phyloP scores from a whole-genome alignment of 2,797 vertebrate genomes.

The Dicrostonyx torquatus region DNA sequence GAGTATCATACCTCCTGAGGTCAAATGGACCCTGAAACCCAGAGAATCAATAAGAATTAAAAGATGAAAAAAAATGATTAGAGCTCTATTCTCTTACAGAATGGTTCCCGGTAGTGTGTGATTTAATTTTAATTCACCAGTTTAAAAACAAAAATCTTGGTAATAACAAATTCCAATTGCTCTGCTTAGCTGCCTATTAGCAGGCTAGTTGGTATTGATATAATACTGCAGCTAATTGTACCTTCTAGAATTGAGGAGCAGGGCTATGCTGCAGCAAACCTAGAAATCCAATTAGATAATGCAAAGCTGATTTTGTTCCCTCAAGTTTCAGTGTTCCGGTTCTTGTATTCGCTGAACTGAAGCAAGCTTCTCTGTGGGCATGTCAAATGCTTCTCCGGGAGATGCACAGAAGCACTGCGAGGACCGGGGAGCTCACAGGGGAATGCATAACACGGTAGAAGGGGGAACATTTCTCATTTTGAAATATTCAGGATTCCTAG shows the following conservation, averaged over 20 bases:
- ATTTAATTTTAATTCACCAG: conserved; percentile 78
- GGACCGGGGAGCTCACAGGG: conserved; percentile 39
- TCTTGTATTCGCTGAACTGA: conserved; percentile 56
- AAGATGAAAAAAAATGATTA: conserved; percentile 53
- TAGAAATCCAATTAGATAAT: conserved; percentile 75
- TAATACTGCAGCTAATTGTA: conserved; percentile 72
- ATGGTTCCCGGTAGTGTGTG: conserved; percentile 60
- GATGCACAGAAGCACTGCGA: not conserved
- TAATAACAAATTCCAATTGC: conserved; percentile 75
- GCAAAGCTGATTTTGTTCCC: conserved; percentile 73
- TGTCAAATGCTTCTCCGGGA: conserved; percentile 66
- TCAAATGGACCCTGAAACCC: conserved; percentile 36
- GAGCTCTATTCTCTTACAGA: conserved; percentile 56
- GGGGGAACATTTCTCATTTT: conserved; percentile 69
- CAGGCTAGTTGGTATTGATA: conserved; percentile 72
- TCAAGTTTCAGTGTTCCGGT: conserved; percentile 56
- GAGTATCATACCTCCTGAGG: not conserved
- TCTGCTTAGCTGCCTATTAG: conserved; percentile 72
- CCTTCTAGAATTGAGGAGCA: conserved; percentile 72
- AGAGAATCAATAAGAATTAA: conserved; percentile 64
- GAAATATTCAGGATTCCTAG: conserved; percentile 69
- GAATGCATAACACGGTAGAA: conserved; percentile 61
- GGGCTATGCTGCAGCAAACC: conserved; percentile 61
- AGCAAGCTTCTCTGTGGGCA: conserved; percentile 61
- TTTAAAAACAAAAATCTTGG: conserved; percentile 70